These are phyloP conservation scores for Clistopyga incitator DNA, from an alignment of 2,888 invertebrate species.

Conservation along the genomic window DNA sequence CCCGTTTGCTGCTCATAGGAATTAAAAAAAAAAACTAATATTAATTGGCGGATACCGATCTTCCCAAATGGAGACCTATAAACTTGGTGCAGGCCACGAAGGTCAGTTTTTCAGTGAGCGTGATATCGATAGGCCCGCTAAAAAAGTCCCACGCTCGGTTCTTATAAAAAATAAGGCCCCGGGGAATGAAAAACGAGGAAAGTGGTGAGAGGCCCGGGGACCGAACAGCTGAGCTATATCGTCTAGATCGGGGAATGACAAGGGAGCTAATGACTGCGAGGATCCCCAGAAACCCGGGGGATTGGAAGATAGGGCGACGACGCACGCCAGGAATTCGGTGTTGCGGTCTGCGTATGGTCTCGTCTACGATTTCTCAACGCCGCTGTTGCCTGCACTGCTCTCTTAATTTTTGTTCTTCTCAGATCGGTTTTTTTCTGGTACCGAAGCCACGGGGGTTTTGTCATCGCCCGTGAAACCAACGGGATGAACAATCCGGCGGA, in stretches of 20 bases:
- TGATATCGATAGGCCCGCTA: conserved; percentile 24
- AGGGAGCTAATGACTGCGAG: conserved; percentile 64
- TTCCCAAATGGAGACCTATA: conserved; percentile 32
- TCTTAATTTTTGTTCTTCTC: conserved; percentile 42
- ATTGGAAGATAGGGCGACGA: conserved; percentile 59
- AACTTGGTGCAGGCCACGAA: background rate
- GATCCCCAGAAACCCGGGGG: conserved; percentile 57
- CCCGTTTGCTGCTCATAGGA: background rate
- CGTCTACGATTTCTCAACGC: conserved; percentile 46
- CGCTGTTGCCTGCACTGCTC: conserved; percentile 1
- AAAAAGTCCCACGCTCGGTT: conserved; percentile 49
- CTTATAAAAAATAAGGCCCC: conserved; percentile 54
- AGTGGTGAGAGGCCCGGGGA: conserved; percentile 19
- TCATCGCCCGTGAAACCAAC: conserved; percentile 47
- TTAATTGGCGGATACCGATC: conserved; percentile 41
- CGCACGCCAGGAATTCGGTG: conserved; percentile 41
- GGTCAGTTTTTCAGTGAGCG: conserved; percentile 19
- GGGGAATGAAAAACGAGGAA: conserved; percentile 51
- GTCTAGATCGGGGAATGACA: conserved; percentile 63
- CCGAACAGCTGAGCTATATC: conserved; percentile 61
- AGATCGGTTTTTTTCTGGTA: conserved; percentile 36
- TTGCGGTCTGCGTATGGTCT: conserved; percentile 39
- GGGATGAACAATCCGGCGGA: conserved; percentile 51
- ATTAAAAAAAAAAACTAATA: conserved; percentile 22
- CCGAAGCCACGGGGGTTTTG: conserved; percentile 54